Evolutionary conservation across 2,797 vertebrate species (phyloP).

Genomic region (Ptychobarbus kaznakovi): DNA sequence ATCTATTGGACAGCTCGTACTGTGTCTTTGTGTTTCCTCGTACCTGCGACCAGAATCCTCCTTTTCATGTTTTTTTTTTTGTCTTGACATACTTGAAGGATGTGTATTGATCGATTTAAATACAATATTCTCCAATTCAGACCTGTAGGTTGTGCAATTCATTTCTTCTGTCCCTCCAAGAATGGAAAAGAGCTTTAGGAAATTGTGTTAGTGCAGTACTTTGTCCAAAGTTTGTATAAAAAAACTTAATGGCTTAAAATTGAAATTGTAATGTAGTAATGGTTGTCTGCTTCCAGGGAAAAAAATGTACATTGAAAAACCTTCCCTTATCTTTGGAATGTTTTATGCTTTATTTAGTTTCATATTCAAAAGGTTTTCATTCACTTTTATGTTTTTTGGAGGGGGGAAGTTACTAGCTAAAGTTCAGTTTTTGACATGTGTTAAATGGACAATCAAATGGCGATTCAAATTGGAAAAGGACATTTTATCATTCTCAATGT

Average conservation of each 20-base stretch:
- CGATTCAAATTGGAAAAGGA: constrained; percentile 56
- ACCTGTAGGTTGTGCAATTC: constrained; percentile 63
- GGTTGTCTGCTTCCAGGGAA: constrained; percentile 52
- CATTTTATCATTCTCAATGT: constrained; percentile 65
- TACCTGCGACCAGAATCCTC: constrained; percentile 46
- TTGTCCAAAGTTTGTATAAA: constrained; percentile 61
- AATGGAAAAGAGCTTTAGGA: constrained; percentile 61
- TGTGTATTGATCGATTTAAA: constrained; percentile 57
- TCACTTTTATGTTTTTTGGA: constrained; percentile 36
- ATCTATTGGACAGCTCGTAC: constrained; percentile 24
- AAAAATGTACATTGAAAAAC: constrained; percentile 56
- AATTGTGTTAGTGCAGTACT: constrained; percentile 59
- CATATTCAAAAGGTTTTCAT: constrained; percentile 22
- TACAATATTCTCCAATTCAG: constrained; percentile 43
- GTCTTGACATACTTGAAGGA: constrained; percentile 64
- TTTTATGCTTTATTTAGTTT: constrained; percentile 40
- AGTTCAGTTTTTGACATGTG: constrained; percentile 42
- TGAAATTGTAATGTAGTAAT: constrained; percentile 50
- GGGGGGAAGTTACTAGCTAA: constrained; percentile 7
- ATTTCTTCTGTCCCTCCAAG: constrained; percentile 52
- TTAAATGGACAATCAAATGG: constrained; percentile 65
- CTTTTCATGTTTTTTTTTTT: background rate
- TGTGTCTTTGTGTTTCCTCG: constrained; percentile 43
- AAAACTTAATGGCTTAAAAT: constrained; percentile 49
- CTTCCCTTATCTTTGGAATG: constrained; percentile 51